These are phyloP conservation scores for Bryconaethiops microstoma DNA, from an alignment of 2,797 vertebrate species.

Conservation along the genomic window DNA sequence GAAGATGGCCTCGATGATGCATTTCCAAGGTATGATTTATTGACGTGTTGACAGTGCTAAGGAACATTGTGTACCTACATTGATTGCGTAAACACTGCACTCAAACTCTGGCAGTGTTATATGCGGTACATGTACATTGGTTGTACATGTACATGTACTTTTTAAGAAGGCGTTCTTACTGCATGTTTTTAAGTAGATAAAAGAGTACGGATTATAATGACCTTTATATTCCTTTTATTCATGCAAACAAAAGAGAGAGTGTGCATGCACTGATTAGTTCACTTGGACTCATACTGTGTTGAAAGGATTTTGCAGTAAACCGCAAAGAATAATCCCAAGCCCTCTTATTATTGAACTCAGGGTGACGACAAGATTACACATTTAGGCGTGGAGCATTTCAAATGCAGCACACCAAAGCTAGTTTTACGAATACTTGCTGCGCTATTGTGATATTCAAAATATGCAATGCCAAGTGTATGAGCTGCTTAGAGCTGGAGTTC, in stretches of 20 bases:
- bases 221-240: slow-evolving; percentile 10
- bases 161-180: neutral
- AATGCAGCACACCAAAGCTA: neutral
- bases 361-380: slow-evolving; percentile 4
- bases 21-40: slow-evolving; percentile 81
- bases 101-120: neutral
- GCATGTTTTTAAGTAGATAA: neutral
- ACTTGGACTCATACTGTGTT: slow-evolving; percentile 5
- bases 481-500: neutral
- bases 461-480: neutral
- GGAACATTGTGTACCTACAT: neutral
- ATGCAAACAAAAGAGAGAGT: neutral
- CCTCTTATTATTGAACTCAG: neutral
- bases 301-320: slow-evolving; percentile 16
- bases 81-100: neutral
- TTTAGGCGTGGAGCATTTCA: slow-evolving; percentile 13
- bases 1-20: slow-evolving; percentile 80
- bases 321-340: slow-evolving; percentile 20
- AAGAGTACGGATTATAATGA: neutral
- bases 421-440: slow-evolving; percentile 9
- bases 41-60: neutral
- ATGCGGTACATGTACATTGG: neutral
- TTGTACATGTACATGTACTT: neutral
- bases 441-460: slow-evolving; percentile 13
- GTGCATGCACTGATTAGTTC: slow-evolving; percentile 2